Evolutionary conservation across 2,113 vertebrate species (phyloP).

Genomic region (Salvator merianae): DNA sequence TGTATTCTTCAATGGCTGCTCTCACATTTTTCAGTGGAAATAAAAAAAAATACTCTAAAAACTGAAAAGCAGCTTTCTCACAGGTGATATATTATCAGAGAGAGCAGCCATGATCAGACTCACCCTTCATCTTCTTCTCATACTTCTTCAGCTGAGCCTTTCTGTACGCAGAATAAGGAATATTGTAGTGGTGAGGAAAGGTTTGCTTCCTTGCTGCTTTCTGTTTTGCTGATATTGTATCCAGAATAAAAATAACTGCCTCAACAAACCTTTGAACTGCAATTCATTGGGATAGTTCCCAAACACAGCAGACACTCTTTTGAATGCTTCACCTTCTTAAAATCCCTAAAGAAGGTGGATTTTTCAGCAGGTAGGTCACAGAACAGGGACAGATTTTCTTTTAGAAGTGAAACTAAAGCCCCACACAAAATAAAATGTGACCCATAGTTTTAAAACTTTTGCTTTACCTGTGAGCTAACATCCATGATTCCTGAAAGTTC

Average conservation of each 20-base stretch:
- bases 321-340: neutral
- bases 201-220: neutral
- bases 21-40: constrained; percentile 26
- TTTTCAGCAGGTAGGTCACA: neutral
- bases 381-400: neutral
- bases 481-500: neutral
- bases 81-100: constrained; percentile 24
- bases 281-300: neutral
- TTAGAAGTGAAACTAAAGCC: neutral
- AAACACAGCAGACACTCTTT: neutral
- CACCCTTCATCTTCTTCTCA: constrained; percentile 32
- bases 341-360: neutral
- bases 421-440: neutral
- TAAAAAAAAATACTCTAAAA: neutral
- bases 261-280: neutral
- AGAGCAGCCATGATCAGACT: neutral
- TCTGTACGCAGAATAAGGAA: constrained; percentile 20
- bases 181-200: neutral
- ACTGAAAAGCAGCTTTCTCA: neutral
- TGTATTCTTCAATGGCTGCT: neutral
- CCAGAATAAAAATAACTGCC: neutral
- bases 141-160: neutral
- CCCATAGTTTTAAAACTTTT: no score
- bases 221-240: neutral
- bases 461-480: neutral